phyloP scores from a whole-genome alignment of 2,797 vertebrate genomes.

The Saxicola maurus region DNA sequence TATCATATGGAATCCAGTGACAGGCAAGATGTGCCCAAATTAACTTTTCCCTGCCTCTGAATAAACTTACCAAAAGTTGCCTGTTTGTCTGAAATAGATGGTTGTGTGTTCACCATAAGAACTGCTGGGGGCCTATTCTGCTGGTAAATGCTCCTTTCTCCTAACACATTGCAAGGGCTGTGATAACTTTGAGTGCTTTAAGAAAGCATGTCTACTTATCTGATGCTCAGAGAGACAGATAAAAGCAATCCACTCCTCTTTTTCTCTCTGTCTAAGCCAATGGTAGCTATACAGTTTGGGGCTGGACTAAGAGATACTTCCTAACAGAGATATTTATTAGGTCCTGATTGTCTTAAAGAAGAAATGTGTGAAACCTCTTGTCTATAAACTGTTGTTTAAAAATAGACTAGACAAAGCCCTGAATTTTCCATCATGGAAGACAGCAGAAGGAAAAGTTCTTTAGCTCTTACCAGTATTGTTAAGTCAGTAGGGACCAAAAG shows the following conservation, averaged over 20 bases:
- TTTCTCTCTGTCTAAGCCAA: not conserved
- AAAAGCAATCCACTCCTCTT: not conserved
- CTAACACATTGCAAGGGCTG: not conserved
- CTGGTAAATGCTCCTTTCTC: not conserved
- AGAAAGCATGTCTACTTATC: not conserved
- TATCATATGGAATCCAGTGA: not conserved
- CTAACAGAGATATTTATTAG: not conserved
- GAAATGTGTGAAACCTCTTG: not conserved
- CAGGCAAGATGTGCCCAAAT: not conserved
- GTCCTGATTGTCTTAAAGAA: not conserved
- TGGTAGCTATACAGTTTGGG: not conserved
- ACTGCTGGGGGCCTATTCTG: not conserved
- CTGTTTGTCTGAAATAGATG: not conserved
- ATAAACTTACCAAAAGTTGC: not conserved
- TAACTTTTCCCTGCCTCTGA: not conserved
- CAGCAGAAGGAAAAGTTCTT: not conserved
- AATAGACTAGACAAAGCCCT: not conserved
- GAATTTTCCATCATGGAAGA: not conserved
- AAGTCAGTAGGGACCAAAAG: not conserved
- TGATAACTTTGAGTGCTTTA: not conserved
- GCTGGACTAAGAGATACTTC: not conserved
- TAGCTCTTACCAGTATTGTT: not conserved
- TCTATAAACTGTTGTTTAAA: not conserved
- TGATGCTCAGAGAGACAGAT: not conserved
- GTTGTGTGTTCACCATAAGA: not conserved